These are phyloP conservation scores for Maccullochella peelii DNA, from an alignment of 2,113 vertebrate species.

Conservation along the genomic window DNA sequence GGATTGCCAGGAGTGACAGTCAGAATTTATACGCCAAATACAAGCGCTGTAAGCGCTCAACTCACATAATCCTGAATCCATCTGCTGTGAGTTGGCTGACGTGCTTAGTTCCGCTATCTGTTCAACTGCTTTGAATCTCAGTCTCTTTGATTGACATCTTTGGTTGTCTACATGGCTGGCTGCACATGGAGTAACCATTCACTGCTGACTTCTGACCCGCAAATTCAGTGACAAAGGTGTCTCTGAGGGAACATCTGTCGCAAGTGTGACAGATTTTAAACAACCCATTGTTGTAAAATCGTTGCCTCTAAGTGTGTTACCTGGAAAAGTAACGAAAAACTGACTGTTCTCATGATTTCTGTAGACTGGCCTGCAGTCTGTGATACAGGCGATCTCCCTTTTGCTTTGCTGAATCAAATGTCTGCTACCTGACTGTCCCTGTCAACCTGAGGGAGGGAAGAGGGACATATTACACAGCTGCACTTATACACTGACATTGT, in stretches of 20 bases:
- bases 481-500: background rate
- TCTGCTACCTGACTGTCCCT: slow-evolving; percentile 56
- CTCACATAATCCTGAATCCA: background rate
- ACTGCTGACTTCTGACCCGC: background rate
- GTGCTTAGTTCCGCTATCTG: background rate
- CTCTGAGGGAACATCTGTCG: background rate
- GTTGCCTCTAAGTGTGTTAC: slow-evolving; percentile 36
- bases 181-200: background rate
- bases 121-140: background rate
- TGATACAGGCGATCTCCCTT: background rate
- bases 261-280: background rate
- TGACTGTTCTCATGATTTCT: slow-evolving; percentile 29
- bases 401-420: slow-evolving; percentile 35
- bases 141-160: too few species aligned
- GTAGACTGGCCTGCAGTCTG: slow-evolving; percentile 23
- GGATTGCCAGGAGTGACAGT: background rate
- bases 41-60: background rate
- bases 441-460: slow-evolving; percentile 44
- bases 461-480: slow-evolving; percentile 43
- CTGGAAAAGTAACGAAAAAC: slow-evolving; percentile 15
- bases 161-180: background rate
- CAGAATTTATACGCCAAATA: background rate
- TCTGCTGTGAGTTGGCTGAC: background rate
- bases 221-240: background rate
- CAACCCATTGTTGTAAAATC: background rate